Percentiles rank a stretch among this genome's conserved stretches.
phyloP scores from a whole-genome alignment of 2,888 invertebrate species.

The Drosophila anceps region DNA sequence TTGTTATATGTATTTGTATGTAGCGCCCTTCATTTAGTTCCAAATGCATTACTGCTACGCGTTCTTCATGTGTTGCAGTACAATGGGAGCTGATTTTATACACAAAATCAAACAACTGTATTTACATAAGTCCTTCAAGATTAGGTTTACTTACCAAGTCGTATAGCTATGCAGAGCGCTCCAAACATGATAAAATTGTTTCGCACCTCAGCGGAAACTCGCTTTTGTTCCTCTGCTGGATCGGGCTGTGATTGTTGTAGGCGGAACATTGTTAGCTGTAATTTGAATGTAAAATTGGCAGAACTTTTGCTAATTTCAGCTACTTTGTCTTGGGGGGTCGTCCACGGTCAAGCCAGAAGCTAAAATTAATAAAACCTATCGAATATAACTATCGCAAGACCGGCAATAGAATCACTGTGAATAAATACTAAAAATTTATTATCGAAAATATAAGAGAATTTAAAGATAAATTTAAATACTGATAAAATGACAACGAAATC shows the following conservation, averaged over 20 bases:
- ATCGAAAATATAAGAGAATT: constrained; percentile 9
- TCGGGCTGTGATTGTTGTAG: constrained; percentile 84
- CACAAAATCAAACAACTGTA: constrained; percentile 25
- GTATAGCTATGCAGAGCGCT: constrained; percentile 78
- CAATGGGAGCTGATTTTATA: constrained; percentile 54
- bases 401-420: not conserved
- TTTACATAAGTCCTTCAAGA: constrained; percentile 57
- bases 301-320: not conserved
- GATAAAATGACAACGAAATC: not conserved
- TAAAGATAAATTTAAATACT: not conserved
- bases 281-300: constrained; percentile 15
- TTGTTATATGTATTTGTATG: constrained; percentile 21
- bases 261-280: constrained; percentile 81
- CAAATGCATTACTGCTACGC: constrained; percentile 36
- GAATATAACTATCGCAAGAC: not conserved
- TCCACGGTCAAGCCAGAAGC: not conserved
- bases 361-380: constrained; percentile 3
- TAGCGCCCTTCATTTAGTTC: constrained; percentile 12
- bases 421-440: not conserved
- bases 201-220: constrained; percentile 82
- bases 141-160: constrained; percentile 74
- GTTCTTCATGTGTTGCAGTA: constrained; percentile 57
- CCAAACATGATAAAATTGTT: constrained; percentile 83
- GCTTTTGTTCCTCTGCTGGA: constrained; percentile 84
- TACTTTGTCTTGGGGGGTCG: not conserved